Base-by-base conservation (phyloP, 2,797 vertebrate species). In the Meriones psammophilus region DNA sequence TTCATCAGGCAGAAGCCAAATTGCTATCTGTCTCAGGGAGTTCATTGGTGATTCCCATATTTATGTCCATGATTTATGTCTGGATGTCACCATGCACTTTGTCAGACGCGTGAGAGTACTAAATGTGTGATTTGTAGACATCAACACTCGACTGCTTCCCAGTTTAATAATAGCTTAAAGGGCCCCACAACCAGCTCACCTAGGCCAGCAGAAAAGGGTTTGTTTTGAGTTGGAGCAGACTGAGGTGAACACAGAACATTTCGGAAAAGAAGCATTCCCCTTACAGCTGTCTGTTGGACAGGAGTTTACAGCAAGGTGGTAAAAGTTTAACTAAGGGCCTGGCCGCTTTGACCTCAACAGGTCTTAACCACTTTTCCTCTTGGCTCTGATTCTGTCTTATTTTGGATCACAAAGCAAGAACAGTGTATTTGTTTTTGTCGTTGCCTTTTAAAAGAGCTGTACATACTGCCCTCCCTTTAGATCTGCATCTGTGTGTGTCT, bases 131-230 rank as follows among this genome's bases (percentile, higher is more conserved):
- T 98, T 98, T 98, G 98, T 98, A 98, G 98, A 98, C 98, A 98
- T 97, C 98, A 98, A 98, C 97, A 98, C 98, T 98, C 97, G 97
- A 98, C 97, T 98, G 98, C 96, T 99, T 99, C 98, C 90, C 97
- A 97, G 98, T 98, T 98, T 96, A 98, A 98, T 95, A 98, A 99
- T 99, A 98, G 98, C 98, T 98, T 98, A 98, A 98, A 98, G 98
- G 98, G 99, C 98, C 98, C 98, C 98, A 98, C 97, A 98, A 98
- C 98, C 98, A 98, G 98, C 98, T 98, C 98, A 98, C 98, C 98
- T 98, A 98, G 98, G 98, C 98, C 98, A 99, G 98, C 98, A 98
- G 98, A 98, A 98, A 96, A 97, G 94, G 90, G 98, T 98, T 98
- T 97, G 97, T 98, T 98, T 95, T 97, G 97, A 98, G 68, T 17